Evolutionary conservation across 2,797 vertebrate species (phyloP).

Genomic region (Poeciliopsis turneri): DNA sequence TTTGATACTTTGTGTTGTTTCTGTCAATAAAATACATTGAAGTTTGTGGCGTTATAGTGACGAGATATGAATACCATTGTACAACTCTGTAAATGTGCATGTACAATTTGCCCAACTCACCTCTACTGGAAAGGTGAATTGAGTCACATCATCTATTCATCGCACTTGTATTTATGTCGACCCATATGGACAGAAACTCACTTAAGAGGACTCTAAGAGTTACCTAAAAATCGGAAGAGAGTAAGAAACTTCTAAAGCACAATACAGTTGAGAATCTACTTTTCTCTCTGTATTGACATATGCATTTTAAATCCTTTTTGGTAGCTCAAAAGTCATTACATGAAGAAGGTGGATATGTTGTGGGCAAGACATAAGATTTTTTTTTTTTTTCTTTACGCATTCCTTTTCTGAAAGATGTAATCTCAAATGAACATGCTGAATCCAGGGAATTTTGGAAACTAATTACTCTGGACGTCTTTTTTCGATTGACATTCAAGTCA

Average conservation of each 20-base stretch:
- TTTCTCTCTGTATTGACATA: neutral
- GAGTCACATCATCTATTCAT: neutral
- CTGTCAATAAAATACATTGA: neutral
- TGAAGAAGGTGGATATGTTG: conserved; percentile 6
- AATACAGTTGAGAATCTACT: too few relatives aligned
- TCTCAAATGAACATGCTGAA: conserved; percentile 1
- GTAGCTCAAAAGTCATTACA: conserved; percentile 22
- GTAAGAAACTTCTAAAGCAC: neutral
- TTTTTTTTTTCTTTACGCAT: neutral
- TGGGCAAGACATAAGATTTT: neutral
- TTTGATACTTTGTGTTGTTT: neutral
- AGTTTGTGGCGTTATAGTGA: neutral
- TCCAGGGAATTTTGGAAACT: neutral
- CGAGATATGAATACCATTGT: neutral
- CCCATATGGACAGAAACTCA: neutral
- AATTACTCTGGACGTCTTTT: neutral
- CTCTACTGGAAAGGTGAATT: neutral
- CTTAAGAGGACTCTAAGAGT: neutral
- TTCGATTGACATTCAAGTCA: conserved; percentile 5
- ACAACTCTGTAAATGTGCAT: neutral
- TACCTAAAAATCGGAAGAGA: neutral
- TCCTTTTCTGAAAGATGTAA: conserved; percentile 18
- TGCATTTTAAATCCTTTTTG: neutral
- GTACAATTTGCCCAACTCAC: neutral
- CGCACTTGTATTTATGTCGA: neutral